A percentile compares a stretch with the other conserved stretches of the same genome.
These are phyloP conservation scores for Bacillus rossius DNA, from an alignment of 1,140 invertebrate species.

Conservation along the genomic window DNA sequence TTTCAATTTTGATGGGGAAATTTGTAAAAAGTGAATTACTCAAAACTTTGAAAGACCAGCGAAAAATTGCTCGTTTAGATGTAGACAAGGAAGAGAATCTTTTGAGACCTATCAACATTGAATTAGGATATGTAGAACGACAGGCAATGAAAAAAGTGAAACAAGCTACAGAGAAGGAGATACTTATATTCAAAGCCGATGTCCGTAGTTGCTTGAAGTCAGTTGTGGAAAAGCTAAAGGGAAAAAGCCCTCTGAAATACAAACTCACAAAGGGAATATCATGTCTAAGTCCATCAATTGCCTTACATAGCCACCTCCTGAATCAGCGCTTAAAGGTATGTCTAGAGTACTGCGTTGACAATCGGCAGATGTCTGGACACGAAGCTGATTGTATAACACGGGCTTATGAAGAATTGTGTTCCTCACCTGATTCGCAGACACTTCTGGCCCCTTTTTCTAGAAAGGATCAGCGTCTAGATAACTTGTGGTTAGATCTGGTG, in stretches of 20 bases:
- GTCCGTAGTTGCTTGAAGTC: neutral
- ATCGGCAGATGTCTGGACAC: no score
- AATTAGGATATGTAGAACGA: conserved; percentile 4
- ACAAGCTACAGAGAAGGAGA: no score
- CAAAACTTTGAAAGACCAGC: neutral
- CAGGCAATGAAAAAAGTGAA: conserved; percentile 1
- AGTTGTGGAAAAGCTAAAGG: neutral
- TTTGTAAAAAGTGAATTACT: neutral
- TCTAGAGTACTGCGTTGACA: no score
- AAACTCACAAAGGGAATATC: conserved; percentile 2
- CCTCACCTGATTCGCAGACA: no score
- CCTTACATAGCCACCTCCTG: neutral
- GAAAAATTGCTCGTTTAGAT: neutral
- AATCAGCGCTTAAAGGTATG: no score
- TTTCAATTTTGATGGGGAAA: neutral
- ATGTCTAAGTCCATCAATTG: conserved; percentile 8
- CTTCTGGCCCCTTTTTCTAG: no score
- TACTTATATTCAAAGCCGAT: no score
- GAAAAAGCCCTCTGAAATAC: conserved; percentile 8
- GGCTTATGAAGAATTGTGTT: no score
- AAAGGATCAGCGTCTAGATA: no score
- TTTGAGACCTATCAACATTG: conserved; percentile 1
- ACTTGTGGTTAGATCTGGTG: no score
- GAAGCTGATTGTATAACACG: no score
- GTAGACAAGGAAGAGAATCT: neutral